Conservation (phyloP, 2,888 invertebrate genomes). For the Habrosyne pyritoides region DNA sequence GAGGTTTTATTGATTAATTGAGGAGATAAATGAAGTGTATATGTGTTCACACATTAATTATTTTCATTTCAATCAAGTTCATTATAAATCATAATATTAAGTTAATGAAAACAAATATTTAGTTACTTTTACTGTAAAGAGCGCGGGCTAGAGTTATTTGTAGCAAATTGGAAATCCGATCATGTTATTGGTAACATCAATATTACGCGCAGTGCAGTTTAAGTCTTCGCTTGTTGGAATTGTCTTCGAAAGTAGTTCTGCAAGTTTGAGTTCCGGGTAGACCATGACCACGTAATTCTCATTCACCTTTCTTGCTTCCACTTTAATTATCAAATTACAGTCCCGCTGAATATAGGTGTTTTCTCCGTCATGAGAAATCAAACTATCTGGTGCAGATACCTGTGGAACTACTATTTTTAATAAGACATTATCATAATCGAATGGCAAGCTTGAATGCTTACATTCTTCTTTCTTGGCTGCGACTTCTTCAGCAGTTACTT, state of each 20-base stretch:
- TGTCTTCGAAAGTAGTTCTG: not conserved
- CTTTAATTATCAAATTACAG: not conserved
- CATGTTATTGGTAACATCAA: not conserved
- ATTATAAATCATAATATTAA: too few relatives aligned
- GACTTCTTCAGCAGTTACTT: not conserved
- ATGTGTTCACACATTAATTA: not conserved
- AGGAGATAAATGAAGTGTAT: not conserved
- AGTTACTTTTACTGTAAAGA: too few relatives aligned
- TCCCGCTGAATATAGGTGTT: not conserved
- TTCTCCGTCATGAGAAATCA: not conserved
- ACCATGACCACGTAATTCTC: not conserved
- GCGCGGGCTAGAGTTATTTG: not conserved
- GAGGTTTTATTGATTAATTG: not conserved
- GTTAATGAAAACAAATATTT: too few relatives aligned
- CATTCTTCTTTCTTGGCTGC: conserved; percentile 1
- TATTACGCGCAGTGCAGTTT: not conserved
- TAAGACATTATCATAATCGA: not conserved
- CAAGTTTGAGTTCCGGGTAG: too few relatives aligned
- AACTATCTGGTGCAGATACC: not conserved
- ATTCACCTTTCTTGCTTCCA: not conserved
- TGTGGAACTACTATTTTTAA: not conserved
- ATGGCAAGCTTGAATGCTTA: not conserved
- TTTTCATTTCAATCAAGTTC: not conserved
- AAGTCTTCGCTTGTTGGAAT: not conserved
- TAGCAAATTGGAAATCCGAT: conserved; percentile 3